Conservation (phyloP, 2,797 vertebrate genomes). For the Aeoliscus strigatus region DNA sequence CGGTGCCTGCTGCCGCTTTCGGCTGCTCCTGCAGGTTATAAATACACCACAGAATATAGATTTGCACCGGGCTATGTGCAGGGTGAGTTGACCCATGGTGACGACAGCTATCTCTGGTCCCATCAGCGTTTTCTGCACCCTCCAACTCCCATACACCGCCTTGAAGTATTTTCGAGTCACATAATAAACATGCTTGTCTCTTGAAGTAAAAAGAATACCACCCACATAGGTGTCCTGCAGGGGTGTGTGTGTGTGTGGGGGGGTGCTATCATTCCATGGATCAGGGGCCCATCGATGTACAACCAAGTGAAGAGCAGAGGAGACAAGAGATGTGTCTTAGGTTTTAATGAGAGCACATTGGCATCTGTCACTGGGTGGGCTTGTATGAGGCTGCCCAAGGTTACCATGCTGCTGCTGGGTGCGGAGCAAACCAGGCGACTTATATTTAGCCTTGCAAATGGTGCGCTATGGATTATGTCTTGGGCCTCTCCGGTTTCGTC, state of each 20-base stretch:
- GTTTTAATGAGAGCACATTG: constrained; percentile 48
- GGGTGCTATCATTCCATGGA: constrained; percentile 40
- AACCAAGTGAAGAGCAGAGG: constrained; percentile 24
- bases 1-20: constrained; percentile 17
- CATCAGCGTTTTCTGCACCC: constrained; percentile 36
- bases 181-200: constrained; percentile 43
- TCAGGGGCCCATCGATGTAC: constrained; percentile 31
- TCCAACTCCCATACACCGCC: constrained; percentile 20
- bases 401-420: constrained; percentile 57
- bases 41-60: constrained; percentile 57
- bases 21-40: constrained; percentile 40
- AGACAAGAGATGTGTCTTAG: constrained; percentile 47
- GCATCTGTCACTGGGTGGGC: constrained; percentile 56
- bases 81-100: constrained; percentile 35
- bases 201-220: constrained; percentile 30
- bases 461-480: constrained; percentile 75
- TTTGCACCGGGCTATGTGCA: constrained; percentile 39
- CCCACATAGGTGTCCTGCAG: constrained; percentile 43
- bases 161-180: constrained; percentile 16
- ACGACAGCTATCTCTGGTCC: constrained; percentile 50
- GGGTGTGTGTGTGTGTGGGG: constrained; percentile 40
- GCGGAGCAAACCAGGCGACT: constrained; percentile 68
- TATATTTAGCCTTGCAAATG: constrained; percentile 81
- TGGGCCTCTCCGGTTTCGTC: constrained; percentile 77
- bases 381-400: constrained; percentile 63